Evolutionary conservation across 1,140 invertebrate genomes (phyloP), one percentile per base, ranked within the genome.

Genomic region (Zaprionus vittiger): DNA sequence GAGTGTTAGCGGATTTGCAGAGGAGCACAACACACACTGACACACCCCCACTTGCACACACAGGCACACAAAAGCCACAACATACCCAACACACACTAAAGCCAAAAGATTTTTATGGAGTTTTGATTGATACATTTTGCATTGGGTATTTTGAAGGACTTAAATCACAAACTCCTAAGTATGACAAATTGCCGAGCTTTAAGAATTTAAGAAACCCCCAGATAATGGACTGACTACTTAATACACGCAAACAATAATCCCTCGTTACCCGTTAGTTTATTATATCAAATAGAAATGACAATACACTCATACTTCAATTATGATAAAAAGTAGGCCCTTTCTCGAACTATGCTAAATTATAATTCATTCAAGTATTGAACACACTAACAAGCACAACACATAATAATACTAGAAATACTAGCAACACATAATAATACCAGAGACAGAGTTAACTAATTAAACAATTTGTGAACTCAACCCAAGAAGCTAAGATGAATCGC

Each of bases 1-100:
- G 83, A 87, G 84, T 89, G 85, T 87, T 87, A 77, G 84, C 84
- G 84, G 84, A 89, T 87, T 87, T 87, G 76, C 84, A 89, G 22
- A 61, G 44, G 22, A 14, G n/a, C 59, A 70, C 68, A 63, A 14
- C 34, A 28, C 47, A 70, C 31, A 47, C n/a, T 0, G 26, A 47
- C 26, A 31, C 34, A 31, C 15, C 9, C 31, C 31, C 9, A 31
- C 28, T 7, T 7, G n/a, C 56, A 20, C 66, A 28, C 52, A 49
- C 14, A 37, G 47, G 54, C 24, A 61, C 17, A 62, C 24, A 66
- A 59, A 28, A 60, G 7, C 20, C 55, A 59, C 41, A 60, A 22
- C 31, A 60, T 22, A 59, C 15, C 49, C 34, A 34, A 41, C 20
- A 24, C 28, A 24, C 7, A 54, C 24, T 75, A 68, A 73, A 49